phyloP scores from a whole-genome alignment of 2,113 vertebrate species.

The Engystomops pustulosus region DNA sequence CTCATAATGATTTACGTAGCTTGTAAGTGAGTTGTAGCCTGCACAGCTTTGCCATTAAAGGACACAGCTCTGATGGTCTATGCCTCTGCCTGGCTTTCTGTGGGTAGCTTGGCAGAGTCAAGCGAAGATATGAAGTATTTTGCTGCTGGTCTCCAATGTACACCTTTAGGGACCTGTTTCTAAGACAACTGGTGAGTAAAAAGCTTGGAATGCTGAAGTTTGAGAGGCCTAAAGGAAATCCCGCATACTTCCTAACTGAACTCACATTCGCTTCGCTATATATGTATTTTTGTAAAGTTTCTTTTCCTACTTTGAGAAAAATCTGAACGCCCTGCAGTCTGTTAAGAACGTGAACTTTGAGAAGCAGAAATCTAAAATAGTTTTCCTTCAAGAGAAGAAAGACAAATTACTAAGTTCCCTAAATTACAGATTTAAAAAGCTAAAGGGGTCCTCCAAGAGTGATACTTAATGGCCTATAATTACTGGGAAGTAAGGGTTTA shows the following conservation, averaged over 20 bases:
- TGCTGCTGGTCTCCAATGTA: conserved; percentile 53
- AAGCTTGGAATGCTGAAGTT: conserved; percentile 51
- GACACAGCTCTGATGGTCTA: not conserved
- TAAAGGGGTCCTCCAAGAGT: too few species aligned
- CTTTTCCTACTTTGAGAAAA: not conserved
- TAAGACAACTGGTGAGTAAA: conserved; percentile 60
- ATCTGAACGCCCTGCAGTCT: not conserved
- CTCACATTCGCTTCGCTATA: conserved; percentile 28
- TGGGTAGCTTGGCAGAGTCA: conserved; percentile 32
- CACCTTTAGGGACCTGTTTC: conserved; percentile 60
- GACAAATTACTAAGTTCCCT: not conserved
- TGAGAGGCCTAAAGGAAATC: conserved; percentile 58
- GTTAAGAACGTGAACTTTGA: not conserved
- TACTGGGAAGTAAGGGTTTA: too few species aligned
- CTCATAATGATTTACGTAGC: conserved; percentile 15
- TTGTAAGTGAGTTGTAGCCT: not conserved
- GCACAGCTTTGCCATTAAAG: not conserved
- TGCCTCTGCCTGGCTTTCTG: conserved; percentile 35
- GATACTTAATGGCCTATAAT: too few species aligned
- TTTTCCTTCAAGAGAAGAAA: not conserved
- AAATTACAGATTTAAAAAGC: too few species aligned
- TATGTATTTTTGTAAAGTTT: conserved; percentile 27
- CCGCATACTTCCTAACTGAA: conserved; percentile 51
- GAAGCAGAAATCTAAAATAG: not conserved
- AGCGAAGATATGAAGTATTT: conserved; percentile 36